These are phyloP conservation scores for Ctenopoma multispine DNA, from an alignment of 2,797 vertebrate genomes.

Conservation along the genomic window DNA sequence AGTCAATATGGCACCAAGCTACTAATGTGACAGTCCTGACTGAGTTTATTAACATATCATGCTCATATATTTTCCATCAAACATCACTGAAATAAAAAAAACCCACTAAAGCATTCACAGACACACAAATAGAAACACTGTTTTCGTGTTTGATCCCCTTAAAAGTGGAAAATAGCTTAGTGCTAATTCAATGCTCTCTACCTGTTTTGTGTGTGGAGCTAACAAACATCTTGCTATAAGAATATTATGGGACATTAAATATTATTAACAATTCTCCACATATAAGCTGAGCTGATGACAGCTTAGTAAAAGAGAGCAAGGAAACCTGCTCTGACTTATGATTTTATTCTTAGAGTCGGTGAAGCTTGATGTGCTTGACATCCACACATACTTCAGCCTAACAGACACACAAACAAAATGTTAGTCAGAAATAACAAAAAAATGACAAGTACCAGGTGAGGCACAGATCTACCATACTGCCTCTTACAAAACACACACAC, in stretches of 20 bases:
- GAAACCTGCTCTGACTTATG: neutral
- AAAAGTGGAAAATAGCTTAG: constrained; percentile 11
- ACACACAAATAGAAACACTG: too few relatives aligned
- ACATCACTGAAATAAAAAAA: constrained; percentile 11
- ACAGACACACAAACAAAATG: too few relatives aligned
- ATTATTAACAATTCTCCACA: neutral
- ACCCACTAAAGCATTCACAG: too few relatives aligned
- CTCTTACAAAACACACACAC: neutral
- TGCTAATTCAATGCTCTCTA: constrained; percentile 1
- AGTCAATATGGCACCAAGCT: constrained; percentile 5
- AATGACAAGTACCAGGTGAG: too few relatives aligned
- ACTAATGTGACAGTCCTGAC: constrained; percentile 31
- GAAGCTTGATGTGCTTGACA: constrained; percentile 15
- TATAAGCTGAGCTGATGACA: constrained; percentile 13
- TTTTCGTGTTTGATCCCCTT: neutral
- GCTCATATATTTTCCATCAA: constrained; percentile 11
- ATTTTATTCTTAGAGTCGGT: constrained; percentile 11
- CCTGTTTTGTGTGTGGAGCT: neutral
- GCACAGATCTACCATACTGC: neutral
- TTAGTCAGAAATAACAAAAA: too few relatives aligned
- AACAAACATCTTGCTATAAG: neutral
- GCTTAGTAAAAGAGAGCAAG: neutral
- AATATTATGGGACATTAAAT: neutral
- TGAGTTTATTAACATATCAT: neutral
- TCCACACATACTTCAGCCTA: constrained; percentile 1